Base-by-base conservation (phyloP, 2,888 invertebrate genomes). In the Cephus spinipes region DNA sequence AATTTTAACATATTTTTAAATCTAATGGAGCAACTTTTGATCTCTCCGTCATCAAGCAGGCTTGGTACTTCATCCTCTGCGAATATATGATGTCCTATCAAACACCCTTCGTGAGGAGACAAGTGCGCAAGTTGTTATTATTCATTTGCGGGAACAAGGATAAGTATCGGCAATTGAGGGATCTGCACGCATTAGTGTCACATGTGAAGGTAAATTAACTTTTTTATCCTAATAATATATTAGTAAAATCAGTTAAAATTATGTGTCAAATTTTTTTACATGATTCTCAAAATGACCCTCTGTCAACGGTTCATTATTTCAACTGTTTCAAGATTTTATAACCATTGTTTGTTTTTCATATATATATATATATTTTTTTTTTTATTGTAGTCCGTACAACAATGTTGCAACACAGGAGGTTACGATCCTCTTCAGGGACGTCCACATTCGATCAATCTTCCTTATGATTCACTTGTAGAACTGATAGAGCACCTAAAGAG, bases 31-130 rank as follows among this genome's bases (percentile, higher is more conserved):
- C 77, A 77, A 75, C 74, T 36, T 76, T 71, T 69, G 40, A 76
- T 78, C 32, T 55, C 55, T 55, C 23, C 23, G 9, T 73, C 73
- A 76, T 78, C 69, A 79, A 79, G 79, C 92, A 94, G 81, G 93
- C 94, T 12, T 97, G 97, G 97, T 95, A 95, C 84, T 95, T 95
- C 69, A 94, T 96, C 77, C 93, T 98, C 4, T 98, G 98, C 92
- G 98, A 98, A 89, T 98, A 98, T 89, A 97, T 98, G 97, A 98
- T 98, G 97, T 96, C 97, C 75, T 96, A 96, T 83, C 97, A 97
- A 89, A 97, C 98, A n/a, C 97, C 98, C 12, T 95, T 95, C 87
- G 95, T 97, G 1, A 94, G 98, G 84, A 94, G 98, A 81, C 98
- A 98, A 94, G 97, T 97, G 0, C 95, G 99, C 77, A 99, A 99